Base-by-base conservation (phyloP, 2,797 vertebrate species). In the Aplochiton taeniatus region DNA sequence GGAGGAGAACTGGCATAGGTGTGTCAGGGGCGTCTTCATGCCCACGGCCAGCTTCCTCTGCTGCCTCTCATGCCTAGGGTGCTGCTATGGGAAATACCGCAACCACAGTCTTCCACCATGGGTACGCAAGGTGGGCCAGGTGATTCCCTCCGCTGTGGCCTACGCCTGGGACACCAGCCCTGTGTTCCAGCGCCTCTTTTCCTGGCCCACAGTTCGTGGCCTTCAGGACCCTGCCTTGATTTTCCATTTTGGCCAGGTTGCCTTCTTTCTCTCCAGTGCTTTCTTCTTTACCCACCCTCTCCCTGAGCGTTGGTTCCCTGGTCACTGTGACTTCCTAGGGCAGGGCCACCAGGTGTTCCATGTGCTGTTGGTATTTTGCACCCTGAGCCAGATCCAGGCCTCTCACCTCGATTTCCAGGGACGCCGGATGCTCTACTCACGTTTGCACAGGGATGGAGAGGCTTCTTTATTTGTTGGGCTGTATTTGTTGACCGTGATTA, bases 331-430 rank as follows among this genome's bases (percentile, higher is more conserved):
- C 16, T 88, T 96, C 41, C 74, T 97, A 0, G 94, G 94, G 16
- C 96, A 97, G 75, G 90, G 95, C 62, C 96, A 98, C 72, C 96
- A 98, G 81, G 49, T 98, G 2, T 98, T 98, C 67, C 96, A 98
- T 0, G 78, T 95, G 9, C 89, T 93, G 45, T 72, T 97, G 60
- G 90, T 93, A 0, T 85, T 95, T 61, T 97, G 95, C 83, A 98
- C 95, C 0, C 73, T 96, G 65, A 92, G 91, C 19, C 96, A 98
- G 91, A 92, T 97, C 20, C 91, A 95, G n/a, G 95, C 95, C 0
- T 91, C 94, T 57, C 74, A 92, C 10, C 72, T 96, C 11, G 96
- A 98, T 83, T 98, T 93, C 0, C 49, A 90, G 63, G 77, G 78
- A 46, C 88, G 95, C 18, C 75, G 91, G 59, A 12, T 80, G 47